phyloP scores from a whole-genome alignment of 2,888 invertebrate species.

The Lingula anatina region DNA sequence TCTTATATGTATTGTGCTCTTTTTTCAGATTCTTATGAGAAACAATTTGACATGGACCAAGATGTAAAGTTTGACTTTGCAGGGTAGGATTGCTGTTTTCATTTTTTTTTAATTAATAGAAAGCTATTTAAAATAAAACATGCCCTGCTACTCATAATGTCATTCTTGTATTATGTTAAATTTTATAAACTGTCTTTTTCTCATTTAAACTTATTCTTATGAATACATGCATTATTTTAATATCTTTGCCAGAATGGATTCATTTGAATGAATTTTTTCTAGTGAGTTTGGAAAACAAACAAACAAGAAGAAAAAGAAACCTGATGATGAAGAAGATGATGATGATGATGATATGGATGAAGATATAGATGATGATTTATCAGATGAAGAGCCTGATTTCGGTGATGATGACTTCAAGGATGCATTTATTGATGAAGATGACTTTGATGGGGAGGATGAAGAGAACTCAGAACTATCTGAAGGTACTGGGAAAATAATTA shows the following conservation, averaged over 20 bases:
- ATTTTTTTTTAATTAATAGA: neutral
- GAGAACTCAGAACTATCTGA: slow-evolving; percentile 22
- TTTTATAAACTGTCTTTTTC: too few relatives aligned
- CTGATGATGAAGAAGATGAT: slow-evolving; percentile 53
- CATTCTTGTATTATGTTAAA: too few relatives aligned
- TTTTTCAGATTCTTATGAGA: slow-evolving; percentile 29
- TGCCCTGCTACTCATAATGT: too few relatives aligned
- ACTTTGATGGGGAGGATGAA: slow-evolving; percentile 23
- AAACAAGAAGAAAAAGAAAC: slow-evolving; percentile 24
- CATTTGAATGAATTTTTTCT: too few relatives aligned
- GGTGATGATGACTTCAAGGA: slow-evolving; percentile 30
- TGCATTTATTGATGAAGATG: slow-evolving; percentile 32
- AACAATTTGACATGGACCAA: slow-evolving; percentile 55
- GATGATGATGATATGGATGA: slow-evolving; percentile 34
- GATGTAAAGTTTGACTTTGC: slow-evolving; percentile 57
- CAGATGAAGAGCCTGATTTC: slow-evolving; percentile 34
- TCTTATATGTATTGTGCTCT: neutral
- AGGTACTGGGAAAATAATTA: slow-evolving; percentile 16
- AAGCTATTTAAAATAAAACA: too few relatives aligned
- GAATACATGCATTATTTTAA: too few relatives aligned
- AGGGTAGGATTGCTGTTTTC: slow-evolving; percentile 15
- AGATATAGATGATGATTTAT: slow-evolving; percentile 20
- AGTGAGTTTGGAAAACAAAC: slow-evolving; percentile 10
- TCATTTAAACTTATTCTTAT: too few relatives aligned
- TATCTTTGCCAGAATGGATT: too few relatives aligned